Percentiles rank a stretch among this genome's conserved stretches.
Evolutionary conservation across 2,888 invertebrate genomes (phyloP).

Genomic region (Spodoptera littoralis): DNA sequence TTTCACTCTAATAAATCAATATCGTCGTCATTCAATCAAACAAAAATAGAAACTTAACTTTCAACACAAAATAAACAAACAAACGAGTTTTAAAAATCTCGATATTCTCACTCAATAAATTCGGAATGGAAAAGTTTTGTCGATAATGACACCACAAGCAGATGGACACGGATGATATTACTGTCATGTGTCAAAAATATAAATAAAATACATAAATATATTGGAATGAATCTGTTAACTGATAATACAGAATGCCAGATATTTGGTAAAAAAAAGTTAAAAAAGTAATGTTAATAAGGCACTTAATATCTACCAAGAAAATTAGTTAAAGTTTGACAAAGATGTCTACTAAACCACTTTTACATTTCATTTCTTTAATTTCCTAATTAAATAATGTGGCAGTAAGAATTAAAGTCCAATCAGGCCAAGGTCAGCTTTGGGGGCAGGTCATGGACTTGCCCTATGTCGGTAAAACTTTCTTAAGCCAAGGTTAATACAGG

Average conservation of each 20-base stretch:
- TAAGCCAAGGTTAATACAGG: too few species aligned
- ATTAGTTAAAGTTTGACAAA: too few species aligned
- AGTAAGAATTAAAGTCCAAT: not conserved
- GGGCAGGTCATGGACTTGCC: constrained; percentile 3
- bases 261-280: constrained; percentile 1
- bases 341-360: too few species aligned
- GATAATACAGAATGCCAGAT: not conserved
- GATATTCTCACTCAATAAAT: constrained; percentile 3
- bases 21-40: not conserved
- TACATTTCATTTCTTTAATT: too few species aligned
- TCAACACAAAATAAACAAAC: constrained; percentile 20
- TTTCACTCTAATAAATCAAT: not conserved
- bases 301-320: too few species aligned
- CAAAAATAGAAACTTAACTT: constrained; percentile 13
- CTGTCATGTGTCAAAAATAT: not conserved
- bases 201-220: constrained; percentile 1
- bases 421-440: not conserved
- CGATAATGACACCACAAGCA: constrained; percentile 24
- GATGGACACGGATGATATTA: constrained; percentile 25
- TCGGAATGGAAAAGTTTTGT: constrained; percentile 36
- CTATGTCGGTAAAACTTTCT: too few species aligned
- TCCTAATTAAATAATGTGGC: not conserved
- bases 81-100: constrained; percentile 20
- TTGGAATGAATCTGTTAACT: not conserved
- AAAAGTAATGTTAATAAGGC: not conserved